Evolutionary conservation across 2,113 vertebrate genomes (phyloP), one percentile per base, ranked within the genome.

Genomic region (Rhadina sibilatrix): DNA sequence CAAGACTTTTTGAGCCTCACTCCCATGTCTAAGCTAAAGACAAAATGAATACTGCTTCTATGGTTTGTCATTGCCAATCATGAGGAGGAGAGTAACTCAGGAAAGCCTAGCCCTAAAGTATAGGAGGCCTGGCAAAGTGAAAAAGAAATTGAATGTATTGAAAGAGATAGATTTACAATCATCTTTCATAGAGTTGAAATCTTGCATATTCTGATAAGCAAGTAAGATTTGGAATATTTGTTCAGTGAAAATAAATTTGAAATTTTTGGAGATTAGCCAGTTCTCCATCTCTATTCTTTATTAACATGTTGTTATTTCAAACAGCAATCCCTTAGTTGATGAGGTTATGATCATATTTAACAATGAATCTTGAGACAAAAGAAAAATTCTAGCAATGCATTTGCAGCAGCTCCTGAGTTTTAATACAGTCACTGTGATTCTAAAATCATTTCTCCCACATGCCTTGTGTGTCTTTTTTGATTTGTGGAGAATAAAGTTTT

Each of bases 71-170:
- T 18, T 60, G 19, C 7, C 44, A 72, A 8, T 11, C 14, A 24
- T 22, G n/a, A 74, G 37, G 74, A 47, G 3, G 76, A 83, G 14
- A 56, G 10, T 60, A 79, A 88, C 11, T 80, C 35, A 60, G 27
- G n/a, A 83, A 76, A 94, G 13, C 7, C 31, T 44, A 53, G 3
- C 2, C 16, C 7, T 33, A n/a, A 61, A 5, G 3, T n/a, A 42
- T 6, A 40, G 23, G 5, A 19, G 11, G 3, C 4, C n/a, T 72
- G n/a, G 25, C 0, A 42, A 4, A 38, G 5, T 3, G 1, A 50
- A 56, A 47, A 21, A 38, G 1, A 24, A 60, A 37, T 25, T 1
- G 1, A 59, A 68, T 5, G 0, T 60, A 37, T 33, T 65, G 60
- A 65, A 85, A 65, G 20, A 69, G 30, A 30, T 37, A 37, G 7